Evolutionary conservation across 2,797 vertebrate genomes (phyloP).

Genomic region (Protonibea diacanthus): DNA sequence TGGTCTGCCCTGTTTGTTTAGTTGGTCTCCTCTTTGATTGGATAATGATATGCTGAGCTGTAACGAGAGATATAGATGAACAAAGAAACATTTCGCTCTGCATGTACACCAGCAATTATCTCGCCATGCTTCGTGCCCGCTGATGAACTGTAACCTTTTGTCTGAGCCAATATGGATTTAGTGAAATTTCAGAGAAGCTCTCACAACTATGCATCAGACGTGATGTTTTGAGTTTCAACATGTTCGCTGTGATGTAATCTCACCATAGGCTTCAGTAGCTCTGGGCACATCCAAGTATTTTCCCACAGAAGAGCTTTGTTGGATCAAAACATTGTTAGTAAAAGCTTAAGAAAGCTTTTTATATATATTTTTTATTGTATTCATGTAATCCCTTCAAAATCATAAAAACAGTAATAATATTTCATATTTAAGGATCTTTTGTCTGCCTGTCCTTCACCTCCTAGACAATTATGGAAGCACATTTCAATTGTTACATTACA

Average conservation of each 20-base stretch:
- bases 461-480: neutral
- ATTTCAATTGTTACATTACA: neutral
- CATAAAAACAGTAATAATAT: neutral
- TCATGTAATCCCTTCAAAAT: neutral
- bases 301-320: neutral
- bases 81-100: conserved; percentile 60
- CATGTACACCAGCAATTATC: conserved; percentile 60
- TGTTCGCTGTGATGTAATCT: neutral
- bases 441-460: neutral
- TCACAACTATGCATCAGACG: neutral
- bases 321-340: neutral
- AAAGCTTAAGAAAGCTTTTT: neutral
- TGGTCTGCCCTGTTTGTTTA: conserved; percentile 67
- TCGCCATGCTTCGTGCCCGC: conserved; percentile 25
- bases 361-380: too few relatives aligned
- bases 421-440: neutral
- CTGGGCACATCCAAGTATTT: neutral
- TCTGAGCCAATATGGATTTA: conserved; percentile 26
- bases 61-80: conserved; percentile 50
- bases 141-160: conserved; percentile 46
- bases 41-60: conserved; percentile 70
- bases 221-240: neutral
- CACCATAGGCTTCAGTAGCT: neutral
- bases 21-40: conserved; percentile 64
- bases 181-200: neutral